Evolutionary conservation across 2,797 vertebrate species (phyloP), one percentile per base, ranked within the genome.

Genomic region (Kryptopterus vitreolus): DNA sequence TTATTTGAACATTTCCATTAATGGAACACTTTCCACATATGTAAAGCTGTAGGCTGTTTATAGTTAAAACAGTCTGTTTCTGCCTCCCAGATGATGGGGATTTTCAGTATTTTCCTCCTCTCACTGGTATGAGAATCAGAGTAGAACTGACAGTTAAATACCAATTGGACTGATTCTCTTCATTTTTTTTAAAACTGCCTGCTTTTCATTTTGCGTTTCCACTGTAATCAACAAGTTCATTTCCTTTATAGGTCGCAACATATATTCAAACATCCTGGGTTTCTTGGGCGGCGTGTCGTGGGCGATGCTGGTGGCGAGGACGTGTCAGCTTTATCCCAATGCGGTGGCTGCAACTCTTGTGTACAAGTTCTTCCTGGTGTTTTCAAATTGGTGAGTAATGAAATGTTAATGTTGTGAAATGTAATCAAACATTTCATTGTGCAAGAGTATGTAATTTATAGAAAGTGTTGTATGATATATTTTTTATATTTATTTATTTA

Each of bases 361-460:
- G 90, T 97, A 99, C 90, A 99, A 99, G 92, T 99, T 99, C 93
- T 99, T 99, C 92, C 93, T 99, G 91, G 98, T 99, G 87, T 99
- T 99, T 94, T 99, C 98, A 86, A 99, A 99, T 94, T 99, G 98
- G 98, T 99, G 91, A 95, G 96, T n/a, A 33, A 2, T 33, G 31
- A 35, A 20, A 63, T 62, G 3, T 29, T 35, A 20, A 35, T 31
- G 3, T 6, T 3, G 13, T 35, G 11, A 11, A 58, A n/a, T 24
- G 22, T 62, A 20, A 15, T n/a, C 24, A 46, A 43, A 1, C 2
- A 8, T 24, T 8, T 1, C 22, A n/a, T n/a, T n/a, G n/a, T n/a
- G n/a, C n/a, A n/a, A n/a, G n/a, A n/a, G n/a, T n/a, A n/a, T n/a
- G n/a, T n/a, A n/a, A n/a, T n/a, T n/a, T n/a, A n/a, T n/a, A n/a